Evolutionary conservation across 2,113 vertebrate species (phyloP), one percentile per base, ranked within the genome.

Genomic region (Sebastes fasciatus): DNA sequence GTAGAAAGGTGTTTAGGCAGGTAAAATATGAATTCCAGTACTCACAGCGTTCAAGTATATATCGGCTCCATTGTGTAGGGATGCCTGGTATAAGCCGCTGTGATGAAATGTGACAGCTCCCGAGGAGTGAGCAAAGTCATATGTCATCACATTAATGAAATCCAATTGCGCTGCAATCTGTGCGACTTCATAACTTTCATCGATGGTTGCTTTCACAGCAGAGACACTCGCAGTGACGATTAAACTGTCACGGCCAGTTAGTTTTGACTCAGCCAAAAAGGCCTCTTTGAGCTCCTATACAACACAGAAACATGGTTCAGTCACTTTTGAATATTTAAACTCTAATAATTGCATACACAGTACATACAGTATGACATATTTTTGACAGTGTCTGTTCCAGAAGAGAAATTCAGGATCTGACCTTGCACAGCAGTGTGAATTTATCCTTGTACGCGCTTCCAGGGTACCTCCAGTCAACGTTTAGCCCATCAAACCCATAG

Each of bases 101-200:
- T 96, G 85, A 5, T 95, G 67, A 88, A 70, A 14, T 2, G 77
- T n/a, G n/a, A n/a, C n/a, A n/a, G n/a, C n/a, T 34, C 95, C 94
- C 93, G 88, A 95, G 14, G 94, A 82, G 43, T 94, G 93, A 1
- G 94, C 94, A 77, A 96, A 91, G 79, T 97, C 95, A 4, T 95
- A 96, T 23, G 95, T 92, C 94, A 96, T 91, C 6, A 96, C 89
- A 80, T 90, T 96, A 58, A 96, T 85, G 64, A 96, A 95, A 71
- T 96, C 94, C 77, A 96, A 80, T 72, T 65, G 57, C 79, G n/a
- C 96, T 96, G 89, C 64, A 65, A 96, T 83, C 62, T 89, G 73
- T 69, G 85, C 75, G 11, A 95, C 92, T 71, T 96, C 94, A 21
- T 95, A 96, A 77, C 90, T 94, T 16, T 69, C 79, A 49, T 95